Evolutionary conservation across 30 jellyfish, hydroid and myxozoan species (phyloP).

Genomic region (Chrysaora quinquecirrha): DNA sequence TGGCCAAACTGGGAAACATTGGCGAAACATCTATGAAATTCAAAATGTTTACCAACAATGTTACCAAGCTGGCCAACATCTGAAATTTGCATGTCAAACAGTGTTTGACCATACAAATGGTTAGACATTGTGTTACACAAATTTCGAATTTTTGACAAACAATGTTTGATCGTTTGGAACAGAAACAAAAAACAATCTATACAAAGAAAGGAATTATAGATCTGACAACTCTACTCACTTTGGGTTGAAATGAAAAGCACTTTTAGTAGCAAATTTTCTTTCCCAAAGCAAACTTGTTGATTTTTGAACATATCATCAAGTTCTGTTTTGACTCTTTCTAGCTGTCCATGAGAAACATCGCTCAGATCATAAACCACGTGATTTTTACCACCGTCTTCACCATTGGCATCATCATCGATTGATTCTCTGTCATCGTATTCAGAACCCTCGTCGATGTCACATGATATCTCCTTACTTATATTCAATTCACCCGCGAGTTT

Average conservation of each 20-base stretch:
- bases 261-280: slow-evolving; percentile 11
- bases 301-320: background rate
- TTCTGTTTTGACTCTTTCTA: background rate
- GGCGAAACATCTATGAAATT: too few relatives aligned
- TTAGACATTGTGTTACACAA: too few relatives aligned
- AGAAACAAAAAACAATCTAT: too few relatives aligned
- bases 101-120: too few relatives aligned
- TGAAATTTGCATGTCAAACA: too few relatives aligned
- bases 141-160: too few relatives aligned
- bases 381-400: background rate
- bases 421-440: background rate
- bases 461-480: background rate
- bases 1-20: too few relatives aligned
- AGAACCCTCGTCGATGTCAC: background rate
- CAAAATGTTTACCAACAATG: too few relatives aligned
- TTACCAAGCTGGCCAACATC: too few relatives aligned
- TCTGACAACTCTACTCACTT: too few relatives aligned
- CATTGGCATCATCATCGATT: background rate
- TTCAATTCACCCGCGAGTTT: background rate
- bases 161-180: too few relatives aligned
- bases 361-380: background rate
- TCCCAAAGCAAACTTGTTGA: background rate
- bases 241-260: slow-evolving; percentile 3
- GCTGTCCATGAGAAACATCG: background rate
- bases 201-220: too few relatives aligned